These are phyloP conservation scores for Coccyzus lansbergi DNA, from an alignment of 2,797 vertebrate species.

Conservation along the genomic window DNA sequence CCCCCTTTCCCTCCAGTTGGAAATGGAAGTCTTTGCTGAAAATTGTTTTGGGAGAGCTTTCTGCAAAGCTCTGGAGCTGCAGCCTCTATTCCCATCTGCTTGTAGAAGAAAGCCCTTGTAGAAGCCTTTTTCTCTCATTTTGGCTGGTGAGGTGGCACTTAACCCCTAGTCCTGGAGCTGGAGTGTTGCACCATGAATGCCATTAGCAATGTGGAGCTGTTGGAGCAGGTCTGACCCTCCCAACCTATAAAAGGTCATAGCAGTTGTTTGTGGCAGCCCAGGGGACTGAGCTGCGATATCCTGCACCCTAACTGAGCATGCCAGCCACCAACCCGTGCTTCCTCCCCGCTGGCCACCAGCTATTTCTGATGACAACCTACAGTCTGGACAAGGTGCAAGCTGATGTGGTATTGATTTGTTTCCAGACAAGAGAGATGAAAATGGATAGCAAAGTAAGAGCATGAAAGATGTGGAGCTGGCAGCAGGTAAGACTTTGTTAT, in stretches of 20 bases:
- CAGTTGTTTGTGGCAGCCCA: background rate
- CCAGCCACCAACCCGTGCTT: background rate
- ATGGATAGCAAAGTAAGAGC: background rate
- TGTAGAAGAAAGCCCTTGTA: rapidly evolving
- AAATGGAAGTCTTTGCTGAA: background rate
- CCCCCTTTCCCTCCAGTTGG: rapidly evolving
- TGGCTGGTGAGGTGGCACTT: rapidly evolving
- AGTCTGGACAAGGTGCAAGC: background rate
- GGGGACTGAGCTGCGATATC: background rate
- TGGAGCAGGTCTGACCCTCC: background rate
- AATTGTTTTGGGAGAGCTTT: background rate
- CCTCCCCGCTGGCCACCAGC: background rate
- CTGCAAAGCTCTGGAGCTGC: background rate
- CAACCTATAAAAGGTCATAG: background rate
- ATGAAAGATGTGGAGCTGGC: rapidly evolving
- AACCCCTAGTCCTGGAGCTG: background rate
- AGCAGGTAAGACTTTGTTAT: background rate
- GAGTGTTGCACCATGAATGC: background rate
- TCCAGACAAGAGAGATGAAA: background rate
- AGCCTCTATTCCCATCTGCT: background rate
- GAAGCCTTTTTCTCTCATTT: background rate
- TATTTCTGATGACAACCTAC: background rate
- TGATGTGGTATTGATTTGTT: background rate
- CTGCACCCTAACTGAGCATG: rapidly evolving
- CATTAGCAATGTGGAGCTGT: background rate